phyloP scores from a whole-genome alignment of 2,888 invertebrate genomes.

The Pristionchus fissidentatus region DNA sequence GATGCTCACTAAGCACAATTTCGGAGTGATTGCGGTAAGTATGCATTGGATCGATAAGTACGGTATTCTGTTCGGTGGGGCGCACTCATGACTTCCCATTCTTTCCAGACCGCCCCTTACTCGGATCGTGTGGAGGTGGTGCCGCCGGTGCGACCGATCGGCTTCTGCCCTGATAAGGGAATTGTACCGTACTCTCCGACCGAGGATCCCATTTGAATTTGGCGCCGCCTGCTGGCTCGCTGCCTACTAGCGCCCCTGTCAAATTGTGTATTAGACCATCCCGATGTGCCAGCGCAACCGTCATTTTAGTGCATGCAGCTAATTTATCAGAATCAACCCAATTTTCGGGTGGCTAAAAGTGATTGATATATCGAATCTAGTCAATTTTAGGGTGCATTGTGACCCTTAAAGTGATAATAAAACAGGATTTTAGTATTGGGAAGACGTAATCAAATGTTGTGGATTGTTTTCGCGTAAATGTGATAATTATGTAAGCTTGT shows the following conservation, averaged over 20 bases:
- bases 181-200: slow-evolving; percentile 44
- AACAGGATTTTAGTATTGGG: slow-evolving; percentile 19
- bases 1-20: slow-evolving; percentile 58
- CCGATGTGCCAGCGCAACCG: slow-evolving; percentile 7
- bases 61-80: not conserved
- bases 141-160: slow-evolving; percentile 59
- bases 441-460: slow-evolving; percentile 13
- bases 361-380: slow-evolving; percentile 30
- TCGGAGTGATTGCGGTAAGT: slow-evolving; percentile 57
- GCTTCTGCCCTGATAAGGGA: slow-evolving; percentile 49
- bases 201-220: slow-evolving; percentile 37
- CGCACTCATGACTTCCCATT: not conserved
- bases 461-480: slow-evolving; percentile 5
- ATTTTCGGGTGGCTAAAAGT: slow-evolving; percentile 18
- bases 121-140: slow-evolving; percentile 56
- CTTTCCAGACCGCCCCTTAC: slow-evolving; percentile 29
- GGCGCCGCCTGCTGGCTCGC: not conserved
- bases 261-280: slow-evolving; percentile 20
- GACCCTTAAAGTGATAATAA: slow-evolving; percentile 23
- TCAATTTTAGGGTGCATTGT: slow-evolving; percentile 5
- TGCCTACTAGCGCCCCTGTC: not conserved
- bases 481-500: slow-evolving; percentile 8
- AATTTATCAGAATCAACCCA: slow-evolving; percentile 28
- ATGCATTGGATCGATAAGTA: not conserved
- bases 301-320: slow-evolving; percentile 22